A percentile compares a stretch with the other conserved stretches of the same genome.
Conservation (phyloP, 2,113 vertebrate species). For the Burhinus bistriatus region DNA sequence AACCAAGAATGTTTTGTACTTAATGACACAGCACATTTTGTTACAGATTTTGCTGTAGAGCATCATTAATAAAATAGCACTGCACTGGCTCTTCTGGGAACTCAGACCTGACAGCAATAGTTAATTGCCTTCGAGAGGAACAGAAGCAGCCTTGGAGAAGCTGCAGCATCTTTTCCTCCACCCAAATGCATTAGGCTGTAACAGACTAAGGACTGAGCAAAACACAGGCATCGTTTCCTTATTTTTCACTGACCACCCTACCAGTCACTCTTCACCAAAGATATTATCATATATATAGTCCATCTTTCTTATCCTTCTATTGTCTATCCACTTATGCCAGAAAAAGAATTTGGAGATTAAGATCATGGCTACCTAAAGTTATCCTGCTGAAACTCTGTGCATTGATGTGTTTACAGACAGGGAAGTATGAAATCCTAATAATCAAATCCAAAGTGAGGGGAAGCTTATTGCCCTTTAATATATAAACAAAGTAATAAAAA, state of each 20-base stretch:
- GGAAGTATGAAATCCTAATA: neutral
- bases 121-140: conserved; percentile 58
- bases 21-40: conserved; percentile 48
- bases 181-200: neutral
- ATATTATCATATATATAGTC: neutral
- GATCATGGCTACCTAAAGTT: neutral
- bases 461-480: neutral
- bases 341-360: neutral
- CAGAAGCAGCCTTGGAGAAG: neutral
- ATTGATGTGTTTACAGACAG: neutral
- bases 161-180: conserved; percentile 17
- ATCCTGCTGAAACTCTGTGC: neutral
- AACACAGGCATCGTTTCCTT: neutral
- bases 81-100: conserved; percentile 37
- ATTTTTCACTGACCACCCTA: neutral
- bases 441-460: neutral
- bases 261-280: neutral
- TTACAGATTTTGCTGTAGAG: conserved; percentile 47
- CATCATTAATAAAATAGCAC: conserved; percentile 63
- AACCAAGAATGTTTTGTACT: conserved; percentile 21
- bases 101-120: conserved; percentile 30
- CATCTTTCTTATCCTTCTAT: neutral
- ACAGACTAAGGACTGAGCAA: neutral
- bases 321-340: neutral
- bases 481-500: conserved; percentile 17